Base-by-base conservation (phyloP, 2,888 invertebrate genomes). In the Macropis europaea region DNA sequence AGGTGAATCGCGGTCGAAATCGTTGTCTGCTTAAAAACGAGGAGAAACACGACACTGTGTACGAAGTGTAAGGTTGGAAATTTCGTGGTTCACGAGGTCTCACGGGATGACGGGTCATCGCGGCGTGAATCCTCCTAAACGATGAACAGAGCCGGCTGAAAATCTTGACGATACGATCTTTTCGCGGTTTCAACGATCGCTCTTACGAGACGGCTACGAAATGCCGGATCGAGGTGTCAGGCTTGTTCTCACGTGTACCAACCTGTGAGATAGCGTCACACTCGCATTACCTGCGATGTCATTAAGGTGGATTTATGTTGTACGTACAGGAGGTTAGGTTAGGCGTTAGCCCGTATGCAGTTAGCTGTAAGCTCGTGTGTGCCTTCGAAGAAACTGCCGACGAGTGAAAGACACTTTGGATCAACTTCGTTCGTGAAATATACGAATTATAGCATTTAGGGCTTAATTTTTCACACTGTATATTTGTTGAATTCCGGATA, bases 261-360 rank as follows among this genome's bases (percentile, higher is more conserved):
- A 81, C 64, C 64, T 26, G 68, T 64, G 82, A 84, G 86, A 86
- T 87, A 87, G 79, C 82, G 84, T 86, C 86, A 78, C 68, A 72
- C 77, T 66, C 81, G 76, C 82, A 81, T 83, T 83, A 79, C 77
- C 72, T 62, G 82, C 83, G 85, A 88, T 89, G 87, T 87, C 87
- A 87, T 88, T 88, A 86, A 86, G 80, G 82, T 76, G 82, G 85
- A 89, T 88, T 89, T 88, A 89, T 87, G 84, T 82, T 79, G 79
- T 76, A 62, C 75, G 61, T 63, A 57, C 32, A 32, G 34, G 56
- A 57, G 64, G 76, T 66, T 75, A 71, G 70, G 74, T 68, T 76
- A 77, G 73, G 53, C 69, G 69, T 75, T 73, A 73, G 68, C 50
- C 48, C 54, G 24, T 50, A 34, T 53, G 61, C 24, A 15, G 22